These are phyloP conservation scores for Tenodera sinensis DNA, from an alignment of 2,888 invertebrate species.

Conservation along the genomic window DNA sequence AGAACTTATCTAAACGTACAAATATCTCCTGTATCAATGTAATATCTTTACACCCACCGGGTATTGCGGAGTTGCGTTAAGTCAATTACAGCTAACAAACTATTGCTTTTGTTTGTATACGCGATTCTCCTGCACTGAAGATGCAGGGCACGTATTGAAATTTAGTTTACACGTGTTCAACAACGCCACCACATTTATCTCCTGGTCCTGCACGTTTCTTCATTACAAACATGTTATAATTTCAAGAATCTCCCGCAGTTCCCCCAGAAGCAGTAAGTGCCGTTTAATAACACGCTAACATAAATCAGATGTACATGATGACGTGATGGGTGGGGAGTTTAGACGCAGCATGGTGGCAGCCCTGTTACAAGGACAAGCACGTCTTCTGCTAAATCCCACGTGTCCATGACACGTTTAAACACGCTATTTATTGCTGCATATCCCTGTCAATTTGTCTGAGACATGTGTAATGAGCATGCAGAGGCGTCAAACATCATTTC, in stretches of 20 bases:
- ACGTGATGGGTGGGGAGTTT: too few species aligned
- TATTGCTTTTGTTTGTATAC: too few species aligned
- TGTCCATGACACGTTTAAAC: neutral
- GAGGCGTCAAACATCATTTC: too few species aligned
- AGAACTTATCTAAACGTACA: too few species aligned
- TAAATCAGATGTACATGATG: neutral
- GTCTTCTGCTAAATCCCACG: neutral
- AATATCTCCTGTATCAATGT: too few species aligned
- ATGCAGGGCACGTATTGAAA: neutral
- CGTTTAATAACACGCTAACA: neutral
- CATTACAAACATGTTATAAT: neutral
- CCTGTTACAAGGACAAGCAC: neutral
- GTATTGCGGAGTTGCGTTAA: too few species aligned
- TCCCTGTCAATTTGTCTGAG: neutral
- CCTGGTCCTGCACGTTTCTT: neutral
- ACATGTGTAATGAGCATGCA: too few species aligned
- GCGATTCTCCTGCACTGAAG: too few species aligned
- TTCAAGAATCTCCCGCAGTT: neutral
- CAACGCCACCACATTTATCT: neutral
- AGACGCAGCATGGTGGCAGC: too few species aligned
- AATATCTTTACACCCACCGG: too few species aligned
- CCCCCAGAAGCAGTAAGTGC: neutral
- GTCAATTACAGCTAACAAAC: too few species aligned
- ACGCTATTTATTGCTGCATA: neutral
- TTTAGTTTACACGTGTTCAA: neutral